Evolutionary conservation across 2,113 vertebrate species (phyloP), one percentile per base, ranked within the genome.

Genomic region (Neoarius graeffei): DNA sequence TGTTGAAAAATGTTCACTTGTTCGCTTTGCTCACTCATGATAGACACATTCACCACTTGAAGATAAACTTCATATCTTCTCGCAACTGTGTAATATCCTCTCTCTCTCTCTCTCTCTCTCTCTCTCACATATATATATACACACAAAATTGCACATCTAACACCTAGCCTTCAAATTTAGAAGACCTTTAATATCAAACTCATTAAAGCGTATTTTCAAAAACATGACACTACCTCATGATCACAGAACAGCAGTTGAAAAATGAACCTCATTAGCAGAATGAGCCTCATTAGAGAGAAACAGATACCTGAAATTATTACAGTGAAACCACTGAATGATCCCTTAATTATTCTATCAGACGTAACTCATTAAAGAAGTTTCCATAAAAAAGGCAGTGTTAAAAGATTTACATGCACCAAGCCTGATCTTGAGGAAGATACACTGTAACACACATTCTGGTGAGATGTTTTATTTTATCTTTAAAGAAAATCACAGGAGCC

Each of bases 211-310:
- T 64, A 64, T 50, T 64, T 52, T 19, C 0, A 4, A 19, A 52
- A 62, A 60, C 25, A 15, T 77, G n/a, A 35, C 35, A 35, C 17
- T 79, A 25, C 25, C n/a, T 35, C 19, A 64, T n/a, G 73, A 67
- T 80, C 60, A 81, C 64, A 23, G 62, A 56, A 67, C 60, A 56
- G 74, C 8, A 30, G 73, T 1, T 66, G 42, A 81, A 67, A 56
- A 30, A 84, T 84, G 50, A 73, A 84, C 19, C 62, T 81, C 84
- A 50, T 27, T 62, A 79, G 59, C 85, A 67, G 9, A 82, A 62
- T 48, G 30, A 42, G 5, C 57, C 30, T 62, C 30, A 62, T 81
- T 57, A 81, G 54, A 50, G n/a, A 14, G 50, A 13, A 50, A 17
- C 54, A 42, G 85, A 30, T 35, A 86, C 56, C 50, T 80, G 23